Evolutionary conservation across 2,888 invertebrate genomes (phyloP), one percentile per base, ranked within the genome.

Genomic region (Perizoma affinitatum): DNA sequence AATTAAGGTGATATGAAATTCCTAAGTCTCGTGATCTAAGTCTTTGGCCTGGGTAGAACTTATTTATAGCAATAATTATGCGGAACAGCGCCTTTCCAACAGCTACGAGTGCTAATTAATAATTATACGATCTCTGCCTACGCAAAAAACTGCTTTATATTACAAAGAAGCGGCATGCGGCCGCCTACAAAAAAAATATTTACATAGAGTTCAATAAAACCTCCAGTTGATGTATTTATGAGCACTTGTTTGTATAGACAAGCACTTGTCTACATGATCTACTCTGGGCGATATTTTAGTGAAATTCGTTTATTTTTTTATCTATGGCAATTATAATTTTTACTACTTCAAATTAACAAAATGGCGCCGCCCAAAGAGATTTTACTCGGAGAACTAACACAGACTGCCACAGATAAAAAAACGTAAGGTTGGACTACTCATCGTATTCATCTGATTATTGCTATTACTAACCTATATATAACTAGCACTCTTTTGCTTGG

Each of bases 131-230:
- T 47, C 54, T 57, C 50, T 52, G 44, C 58, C 62, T 58, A 61
- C 59, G 61, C 56, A 61, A 65, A 66, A 68, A 62, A 56, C 54
- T 45, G 50, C 38, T 61, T 46, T 43, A 51, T 62, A 60, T 58
- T 61, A 49, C 42, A 10, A 49, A 44, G 6, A 6, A 34, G 35
- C 35, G 41, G 56, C 57, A 8, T 41, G 55, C 35, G 54, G 47
- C 54, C 10, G 33, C 43, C 41, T 54, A 50, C 41, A 63, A 65
- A 65, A 67, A 65, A 61, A 45, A 52, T 4, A 47, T 62, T 54
- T 56, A 60, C 59, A 61, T 58, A 59, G 61, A 68, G 66, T 66
- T 66, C 64, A 68, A 66, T 67, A 65, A 36, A 63, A 63, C 61
- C 40, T 48, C 38, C 22, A 2, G 22, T 22, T 9, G 42, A 48